Conservation (phyloP, 2,113 vertebrate species). For the Prinia subflava region DNA sequence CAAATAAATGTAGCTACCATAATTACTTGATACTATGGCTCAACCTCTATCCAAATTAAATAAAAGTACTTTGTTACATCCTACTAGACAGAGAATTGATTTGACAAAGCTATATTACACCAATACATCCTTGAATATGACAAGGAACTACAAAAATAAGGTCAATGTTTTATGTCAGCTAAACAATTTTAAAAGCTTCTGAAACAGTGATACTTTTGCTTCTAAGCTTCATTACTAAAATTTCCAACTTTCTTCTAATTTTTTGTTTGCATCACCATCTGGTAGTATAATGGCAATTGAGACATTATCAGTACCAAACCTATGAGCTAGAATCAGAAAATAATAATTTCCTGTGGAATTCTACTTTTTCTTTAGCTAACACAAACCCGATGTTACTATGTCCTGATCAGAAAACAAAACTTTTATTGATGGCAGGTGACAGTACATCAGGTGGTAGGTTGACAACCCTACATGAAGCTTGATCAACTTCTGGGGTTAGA, state of each 20-base stretch:
- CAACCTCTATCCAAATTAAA: conserved; percentile 42
- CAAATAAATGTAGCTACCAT: neutral
- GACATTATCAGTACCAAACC: neutral
- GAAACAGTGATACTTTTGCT: neutral
- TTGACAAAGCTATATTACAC: conserved; percentile 32
- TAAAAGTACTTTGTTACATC: neutral
- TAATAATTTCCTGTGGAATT: neutral
- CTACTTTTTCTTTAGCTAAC: neutral
- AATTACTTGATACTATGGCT: neutral
- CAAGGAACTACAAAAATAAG: conserved; percentile 5
- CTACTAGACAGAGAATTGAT: conserved; percentile 29
- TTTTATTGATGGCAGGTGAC: neutral
- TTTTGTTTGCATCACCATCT: neutral
- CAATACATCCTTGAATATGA: neutral
- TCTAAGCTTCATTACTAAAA: neutral
- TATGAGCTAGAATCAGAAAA: neutral
- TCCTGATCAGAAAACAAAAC: neutral
- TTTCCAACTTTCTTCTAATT: neutral
- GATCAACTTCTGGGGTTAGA: neutral
- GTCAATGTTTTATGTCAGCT: neutral
- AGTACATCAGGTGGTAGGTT: neutral
- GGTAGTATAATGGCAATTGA: neutral
- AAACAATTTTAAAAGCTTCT: conserved; percentile 5
- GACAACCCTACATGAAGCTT: neutral
- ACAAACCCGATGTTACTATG: neutral